These are phyloP conservation scores for Cyanoderma ruficeps DNA, from an alignment of 2,113 vertebrate genomes.

Conservation along the genomic window DNA sequence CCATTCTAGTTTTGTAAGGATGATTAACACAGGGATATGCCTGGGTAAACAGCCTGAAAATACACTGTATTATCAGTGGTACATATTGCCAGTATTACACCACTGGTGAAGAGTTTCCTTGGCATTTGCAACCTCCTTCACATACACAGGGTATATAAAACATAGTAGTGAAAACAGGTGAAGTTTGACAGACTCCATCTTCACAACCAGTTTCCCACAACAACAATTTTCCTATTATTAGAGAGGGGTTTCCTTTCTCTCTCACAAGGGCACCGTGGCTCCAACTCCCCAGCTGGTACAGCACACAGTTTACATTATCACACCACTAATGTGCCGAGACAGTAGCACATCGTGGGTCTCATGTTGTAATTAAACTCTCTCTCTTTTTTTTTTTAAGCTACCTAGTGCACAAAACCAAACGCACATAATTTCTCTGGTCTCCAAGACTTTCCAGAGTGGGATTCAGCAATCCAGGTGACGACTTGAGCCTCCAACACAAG, in stretches of 20 bases:
- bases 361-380: background rate
- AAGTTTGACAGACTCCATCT: slow-evolving; percentile 74
- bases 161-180: slow-evolving; percentile 74
- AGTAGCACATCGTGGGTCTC: background rate
- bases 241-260: slow-evolving; percentile 10
- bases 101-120: background rate
- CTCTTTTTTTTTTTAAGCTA: background rate
- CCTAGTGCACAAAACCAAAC: background rate
- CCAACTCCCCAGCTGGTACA: slow-evolving; percentile 62
- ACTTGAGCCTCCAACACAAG: background rate
- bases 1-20: background rate
- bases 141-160: slow-evolving; percentile 50
- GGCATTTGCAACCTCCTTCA: slow-evolving; percentile 23
- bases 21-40: background rate
- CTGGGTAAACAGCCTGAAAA: background rate
- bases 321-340: slow-evolving; percentile 48
- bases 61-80: background rate
- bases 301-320: slow-evolving; percentile 55
- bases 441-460: background rate
- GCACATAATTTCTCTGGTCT: background rate
- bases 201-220: slow-evolving; percentile 57
- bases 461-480: background rate
- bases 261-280: slow-evolving; percentile 69
- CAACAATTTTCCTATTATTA: slow-evolving; percentile 70
- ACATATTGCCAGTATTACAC: background rate